phyloP scores from a whole-genome alignment of 2,113 vertebrate species.

The Acanthisitta chloris region DNA sequence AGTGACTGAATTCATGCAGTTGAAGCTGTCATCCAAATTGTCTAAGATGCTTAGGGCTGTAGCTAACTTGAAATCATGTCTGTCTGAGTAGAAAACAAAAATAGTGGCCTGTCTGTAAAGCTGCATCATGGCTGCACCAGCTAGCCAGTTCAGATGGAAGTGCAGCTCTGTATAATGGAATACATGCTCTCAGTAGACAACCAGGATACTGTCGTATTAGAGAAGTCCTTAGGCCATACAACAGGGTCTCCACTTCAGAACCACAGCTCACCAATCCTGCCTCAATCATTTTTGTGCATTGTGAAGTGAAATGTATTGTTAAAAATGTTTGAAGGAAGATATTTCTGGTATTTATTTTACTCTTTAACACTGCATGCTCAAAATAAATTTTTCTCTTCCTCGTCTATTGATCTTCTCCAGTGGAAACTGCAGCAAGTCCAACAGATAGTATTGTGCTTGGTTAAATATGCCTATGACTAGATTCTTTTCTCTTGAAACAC shows the following conservation, averaged over 20 bases:
- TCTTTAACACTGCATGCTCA: background rate
- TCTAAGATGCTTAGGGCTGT: background rate
- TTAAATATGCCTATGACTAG: background rate
- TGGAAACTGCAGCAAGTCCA: background rate
- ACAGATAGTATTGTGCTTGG: background rate
- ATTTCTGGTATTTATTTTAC: too few species aligned
- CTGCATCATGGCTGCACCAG: background rate
- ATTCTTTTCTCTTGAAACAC: background rate
- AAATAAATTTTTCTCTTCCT: background rate
- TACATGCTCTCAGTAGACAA: background rate
- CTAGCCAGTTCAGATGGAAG: background rate
- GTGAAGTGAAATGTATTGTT: background rate
- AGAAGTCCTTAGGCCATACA: background rate
- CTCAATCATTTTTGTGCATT: background rate
- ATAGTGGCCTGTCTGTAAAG: background rate
- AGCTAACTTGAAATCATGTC: background rate
- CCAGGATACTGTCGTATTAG: background rate
- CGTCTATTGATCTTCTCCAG: background rate
- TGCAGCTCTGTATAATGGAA: background rate
- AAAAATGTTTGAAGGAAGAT: background rate
- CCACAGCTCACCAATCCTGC: background rate
- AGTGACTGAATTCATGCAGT: background rate
- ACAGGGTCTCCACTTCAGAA: background rate
- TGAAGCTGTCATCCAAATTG: background rate
- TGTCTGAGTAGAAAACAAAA: background rate